phyloP scores from a whole-genome alignment of 2,888 invertebrate genomes.

The Phrixothrix hirtus region DNA sequence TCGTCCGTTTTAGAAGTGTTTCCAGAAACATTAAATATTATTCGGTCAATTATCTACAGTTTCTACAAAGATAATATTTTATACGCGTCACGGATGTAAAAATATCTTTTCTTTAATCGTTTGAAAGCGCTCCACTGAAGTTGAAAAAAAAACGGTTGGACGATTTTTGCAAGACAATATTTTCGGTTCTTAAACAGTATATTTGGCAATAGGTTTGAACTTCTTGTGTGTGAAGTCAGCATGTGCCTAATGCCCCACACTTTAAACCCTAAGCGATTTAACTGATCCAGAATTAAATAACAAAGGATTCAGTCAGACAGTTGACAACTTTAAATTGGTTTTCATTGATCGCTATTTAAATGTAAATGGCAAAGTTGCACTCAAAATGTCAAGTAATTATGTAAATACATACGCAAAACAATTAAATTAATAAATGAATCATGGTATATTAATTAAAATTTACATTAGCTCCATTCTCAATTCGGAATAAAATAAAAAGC shows the following conservation, averaged over 20 bases:
- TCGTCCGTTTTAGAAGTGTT: conserved; percentile 7
- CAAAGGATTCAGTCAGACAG: conserved; percentile 57
- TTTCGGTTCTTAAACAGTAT: conserved; percentile 7
- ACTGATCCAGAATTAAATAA: conserved; percentile 55
- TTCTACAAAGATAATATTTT: conserved; percentile 1
- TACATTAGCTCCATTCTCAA: too few species aligned
- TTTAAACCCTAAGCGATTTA: conserved; percentile 47
- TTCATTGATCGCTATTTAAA: conserved; percentile 57
- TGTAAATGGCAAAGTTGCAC: conserved; percentile 57
- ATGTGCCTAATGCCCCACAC: conserved; percentile 40
- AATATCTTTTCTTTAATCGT: conserved; percentile 14
- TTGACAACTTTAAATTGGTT: conserved; percentile 59
- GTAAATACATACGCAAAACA: conserved; percentile 32
- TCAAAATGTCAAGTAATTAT: conserved; percentile 58
- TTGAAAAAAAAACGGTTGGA: not conserved
- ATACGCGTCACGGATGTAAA: conserved; percentile 7
- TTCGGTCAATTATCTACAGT: conserved; percentile 17
- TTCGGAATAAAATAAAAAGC: too few species aligned
- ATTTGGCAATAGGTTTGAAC: conserved; percentile 4
- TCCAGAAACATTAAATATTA: conserved; percentile 7
- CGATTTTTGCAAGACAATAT: not conserved
- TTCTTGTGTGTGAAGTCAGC: conserved; percentile 49
- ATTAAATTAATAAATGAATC: not conserved
- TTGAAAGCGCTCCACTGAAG: conserved; percentile 1
- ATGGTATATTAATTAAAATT: not conserved